Evolutionary conservation across 2,113 vertebrate species (phyloP).

Genomic region (Nesoenas mayeri): DNA sequence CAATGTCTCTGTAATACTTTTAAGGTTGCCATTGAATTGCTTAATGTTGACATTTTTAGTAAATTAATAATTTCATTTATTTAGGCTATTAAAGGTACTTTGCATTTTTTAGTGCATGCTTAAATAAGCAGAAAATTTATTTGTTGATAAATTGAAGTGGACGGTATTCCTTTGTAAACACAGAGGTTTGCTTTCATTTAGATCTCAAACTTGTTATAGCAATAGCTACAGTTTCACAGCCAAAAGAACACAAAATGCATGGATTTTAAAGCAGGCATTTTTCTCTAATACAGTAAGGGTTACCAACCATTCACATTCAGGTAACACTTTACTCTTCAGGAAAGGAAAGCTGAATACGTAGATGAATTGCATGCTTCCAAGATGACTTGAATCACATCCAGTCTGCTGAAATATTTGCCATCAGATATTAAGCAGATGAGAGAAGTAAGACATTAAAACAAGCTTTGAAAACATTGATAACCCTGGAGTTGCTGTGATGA

Average conservation of each 20-base stretch:
- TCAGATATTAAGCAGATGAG: not conserved
- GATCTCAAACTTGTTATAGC: not conserved
- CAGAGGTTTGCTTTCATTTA: not conserved
- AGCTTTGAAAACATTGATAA: not conserved
- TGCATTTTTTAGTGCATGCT: not conserved
- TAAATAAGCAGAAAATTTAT: not conserved
- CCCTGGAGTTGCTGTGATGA: not conserved
- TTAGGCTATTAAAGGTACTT: not conserved
- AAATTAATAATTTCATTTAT: not conserved
- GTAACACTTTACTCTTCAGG: not conserved
- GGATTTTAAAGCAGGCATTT: not conserved
- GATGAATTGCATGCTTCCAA: not conserved
- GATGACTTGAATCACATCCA: not conserved
- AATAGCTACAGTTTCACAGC: not conserved
- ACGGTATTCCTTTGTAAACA: not conserved
- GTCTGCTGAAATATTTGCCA: not conserved
- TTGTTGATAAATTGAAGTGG: not conserved
- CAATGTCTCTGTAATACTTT: not conserved
- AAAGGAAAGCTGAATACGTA: not conserved
- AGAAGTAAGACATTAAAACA: conserved; percentile 9
- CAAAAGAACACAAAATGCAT: not conserved
- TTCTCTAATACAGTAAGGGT: not conserved
- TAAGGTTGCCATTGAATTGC: not conserved
- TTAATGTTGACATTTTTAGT: not conserved
- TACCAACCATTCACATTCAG: not conserved